Conservation (phyloP, 2,797 vertebrate genomes). For the Phataginus tricuspis region DNA sequence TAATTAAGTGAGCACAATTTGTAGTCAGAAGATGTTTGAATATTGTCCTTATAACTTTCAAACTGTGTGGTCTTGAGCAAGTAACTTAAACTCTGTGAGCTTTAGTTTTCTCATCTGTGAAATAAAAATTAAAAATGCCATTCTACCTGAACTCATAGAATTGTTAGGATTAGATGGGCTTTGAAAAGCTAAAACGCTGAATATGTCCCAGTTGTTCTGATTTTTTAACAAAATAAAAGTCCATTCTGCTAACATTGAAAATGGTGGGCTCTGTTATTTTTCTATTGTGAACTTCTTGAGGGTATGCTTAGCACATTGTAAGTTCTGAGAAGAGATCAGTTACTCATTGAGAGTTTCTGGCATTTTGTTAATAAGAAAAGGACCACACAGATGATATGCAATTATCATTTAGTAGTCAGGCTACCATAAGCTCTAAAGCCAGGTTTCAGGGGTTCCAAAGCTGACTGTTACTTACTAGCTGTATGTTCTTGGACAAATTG, state of each 20-base stretch:
- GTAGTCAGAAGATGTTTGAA: neutral
- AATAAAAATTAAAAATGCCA: neutral
- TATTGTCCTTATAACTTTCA: neutral
- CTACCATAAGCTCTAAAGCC: neutral
- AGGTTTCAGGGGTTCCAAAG: neutral
- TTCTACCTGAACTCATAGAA: neutral
- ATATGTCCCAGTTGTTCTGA: neutral
- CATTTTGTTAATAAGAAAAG: constrained; percentile 21
- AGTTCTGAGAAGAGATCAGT: neutral
- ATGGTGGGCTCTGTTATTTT: neutral
- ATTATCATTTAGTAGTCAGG: neutral
- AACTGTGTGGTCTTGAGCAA: neutral
- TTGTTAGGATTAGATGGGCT: neutral
- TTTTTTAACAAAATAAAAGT: constrained; percentile 28
- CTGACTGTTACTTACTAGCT: neutral
- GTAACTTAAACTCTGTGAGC: neutral
- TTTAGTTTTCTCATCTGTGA: neutral
- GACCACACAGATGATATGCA: neutral
- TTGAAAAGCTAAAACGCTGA: constrained; percentile 39
- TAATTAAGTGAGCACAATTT: neutral
- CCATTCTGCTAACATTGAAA: neutral
- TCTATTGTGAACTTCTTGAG: neutral
- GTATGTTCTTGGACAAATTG: neutral
- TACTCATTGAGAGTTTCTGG: neutral
- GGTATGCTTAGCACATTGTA: neutral